phyloP scores from a whole-genome alignment of 64 coral and sea anemone genomes.

The Actinia tenebrosa region DNA sequence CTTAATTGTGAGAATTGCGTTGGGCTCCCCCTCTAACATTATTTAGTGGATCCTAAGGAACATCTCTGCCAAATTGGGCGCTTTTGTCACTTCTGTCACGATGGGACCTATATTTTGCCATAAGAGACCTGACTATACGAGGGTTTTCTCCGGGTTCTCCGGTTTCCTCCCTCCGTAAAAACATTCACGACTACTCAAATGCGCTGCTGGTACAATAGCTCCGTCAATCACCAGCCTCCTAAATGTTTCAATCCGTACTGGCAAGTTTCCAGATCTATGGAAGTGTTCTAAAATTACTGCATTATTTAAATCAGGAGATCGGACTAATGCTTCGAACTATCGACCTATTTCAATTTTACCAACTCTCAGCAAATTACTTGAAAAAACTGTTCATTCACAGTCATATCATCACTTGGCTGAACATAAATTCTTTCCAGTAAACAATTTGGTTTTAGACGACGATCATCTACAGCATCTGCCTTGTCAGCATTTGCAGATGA shows the following conservation, averaged over 20 bases:
- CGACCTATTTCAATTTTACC: conserved; percentile 47
- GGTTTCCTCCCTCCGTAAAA: too few species aligned
- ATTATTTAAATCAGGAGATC: conserved; percentile 33
- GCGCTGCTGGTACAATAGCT: conserved; percentile 27
- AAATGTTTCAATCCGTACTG: conserved; percentile 33
- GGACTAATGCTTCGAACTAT: conserved; percentile 52
- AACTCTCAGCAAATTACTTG: conserved; percentile 45
- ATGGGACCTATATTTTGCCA: too few species aligned
- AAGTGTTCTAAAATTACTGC: conserved; percentile 43
- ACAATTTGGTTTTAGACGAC: conserved; percentile 51
- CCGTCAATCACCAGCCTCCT: conserved; percentile 35
- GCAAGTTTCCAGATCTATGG: conserved; percentile 30
- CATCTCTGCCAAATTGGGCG: too few species aligned
- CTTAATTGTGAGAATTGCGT: too few species aligned
- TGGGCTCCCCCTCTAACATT: too few species aligned
- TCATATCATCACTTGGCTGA: conserved; percentile 14
- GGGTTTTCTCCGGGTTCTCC: too few species aligned
- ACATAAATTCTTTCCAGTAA: conserved; percentile 42
- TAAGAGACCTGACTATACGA: too few species aligned
- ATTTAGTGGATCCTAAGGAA: too few species aligned
- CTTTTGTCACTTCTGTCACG: too few species aligned
- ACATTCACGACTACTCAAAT: not conserved
- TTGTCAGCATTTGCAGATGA: conserved; percentile 25
- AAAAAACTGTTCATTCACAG: conserved; percentile 39
- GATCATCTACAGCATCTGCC: conserved; percentile 25